Conservation (phyloP, 2,888 invertebrate species). For the Aleiodes testaceus region DNA sequence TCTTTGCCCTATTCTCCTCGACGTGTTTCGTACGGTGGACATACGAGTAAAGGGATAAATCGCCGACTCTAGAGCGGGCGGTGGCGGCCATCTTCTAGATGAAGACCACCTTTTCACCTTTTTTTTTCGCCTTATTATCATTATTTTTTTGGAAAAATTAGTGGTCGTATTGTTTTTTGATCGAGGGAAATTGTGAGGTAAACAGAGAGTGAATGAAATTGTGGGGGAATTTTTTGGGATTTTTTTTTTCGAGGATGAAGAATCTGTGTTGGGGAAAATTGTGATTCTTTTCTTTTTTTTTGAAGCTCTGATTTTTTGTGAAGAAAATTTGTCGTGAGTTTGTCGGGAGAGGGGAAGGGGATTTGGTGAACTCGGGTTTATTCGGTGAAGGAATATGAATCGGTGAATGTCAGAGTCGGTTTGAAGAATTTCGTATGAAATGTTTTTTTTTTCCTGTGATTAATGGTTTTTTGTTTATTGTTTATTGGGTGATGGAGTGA, state of each 20-base stretch:
- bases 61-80: constrained; percentile 68
- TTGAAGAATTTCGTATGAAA: constrained; percentile 11
- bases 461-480: neutral
- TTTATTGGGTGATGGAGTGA: neutral
- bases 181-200: no score
- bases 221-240: no score
- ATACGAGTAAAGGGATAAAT: constrained; percentile 53
- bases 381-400: neutral
- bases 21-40: constrained; percentile 34
- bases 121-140: constrained; percentile 52
- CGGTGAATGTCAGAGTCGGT: neutral
- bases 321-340: no score
- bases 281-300: no score
- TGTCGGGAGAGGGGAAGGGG: neutral
- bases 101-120: constrained; percentile 71
- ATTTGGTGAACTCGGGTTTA: constrained; percentile 2
- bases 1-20: constrained; percentile 32
- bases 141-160: constrained; percentile 16
- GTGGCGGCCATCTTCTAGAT: constrained; percentile 78
- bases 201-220: no score
- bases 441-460: neutral
- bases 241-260: no score
- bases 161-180: neutral
- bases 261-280: no score
- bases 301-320: no score